Evolutionary conservation across 1,140 invertebrate species (phyloP), one percentile per base, ranked within the genome.

Genomic region (Zaprionus capensis): DNA sequence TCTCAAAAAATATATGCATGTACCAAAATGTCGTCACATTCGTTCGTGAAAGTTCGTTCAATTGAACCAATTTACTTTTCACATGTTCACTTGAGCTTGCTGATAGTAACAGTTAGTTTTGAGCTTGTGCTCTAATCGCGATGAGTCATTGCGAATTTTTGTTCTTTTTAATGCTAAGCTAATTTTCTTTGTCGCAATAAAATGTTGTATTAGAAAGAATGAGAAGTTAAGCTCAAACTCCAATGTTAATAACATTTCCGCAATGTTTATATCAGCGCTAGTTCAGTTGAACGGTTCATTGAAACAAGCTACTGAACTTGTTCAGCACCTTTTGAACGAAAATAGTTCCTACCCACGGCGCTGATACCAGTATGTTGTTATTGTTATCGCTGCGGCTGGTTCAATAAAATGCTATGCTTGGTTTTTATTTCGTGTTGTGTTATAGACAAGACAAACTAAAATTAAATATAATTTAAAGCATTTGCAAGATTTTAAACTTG

Each of bases 11-110:
- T 59, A 59, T 51, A 51, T 51, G 46, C 22, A 22, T 24, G 46
- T 51, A 51, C 46, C 46, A 51, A 51, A 51, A 51, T 51, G 46
- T 51, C 46, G 46, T 51, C 46, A 51, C 46, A 51, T 20, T 51
- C 20, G 46, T 24, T 51, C 46, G 41, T 46, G 41, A 51, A 20
- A 51, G 20, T 20, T 51, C 17, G 46, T 51, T 51, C 46, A 51
- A 51, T 22, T 51, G 46, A 51, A 51, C 46, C 2, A 51, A 2
- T 24, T 20, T 11, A 51, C 46, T 24, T 51, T 24, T 7, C 20
- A 51, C 46, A 51, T 24, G 46, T 51, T 51, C 46, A 9, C 11
- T 22, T 51, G 20, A 51, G 20, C 46, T 12, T n/a, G 46, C 20
- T 12, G 46, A 12, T 51, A 24, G 46, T 24, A 51, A 4, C 46